phyloP scores from a whole-genome alignment of 2,888 invertebrate genomes.

The Calameuta idolon region DNA sequence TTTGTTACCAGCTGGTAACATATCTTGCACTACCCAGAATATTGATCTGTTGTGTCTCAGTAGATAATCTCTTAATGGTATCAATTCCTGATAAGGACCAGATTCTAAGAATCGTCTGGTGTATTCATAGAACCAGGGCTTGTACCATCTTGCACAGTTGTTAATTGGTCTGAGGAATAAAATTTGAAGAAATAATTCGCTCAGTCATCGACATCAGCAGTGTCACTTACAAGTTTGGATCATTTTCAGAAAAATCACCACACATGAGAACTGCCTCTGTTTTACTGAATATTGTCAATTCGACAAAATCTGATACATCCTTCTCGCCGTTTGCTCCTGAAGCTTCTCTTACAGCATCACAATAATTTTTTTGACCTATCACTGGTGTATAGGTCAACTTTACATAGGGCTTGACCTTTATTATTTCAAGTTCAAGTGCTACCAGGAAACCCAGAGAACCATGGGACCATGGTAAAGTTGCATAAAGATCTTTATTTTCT shows the following conservation, averaged over 20 bases:
- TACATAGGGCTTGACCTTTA: slow-evolving; percentile 75
- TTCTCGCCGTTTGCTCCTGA: slow-evolving; percentile 71
- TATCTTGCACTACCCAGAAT: slow-evolving; percentile 80
- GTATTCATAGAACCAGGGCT: slow-evolving; percentile 80
- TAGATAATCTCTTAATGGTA: slow-evolving; percentile 75
- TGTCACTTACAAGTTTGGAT: slow-evolving; percentile 61
- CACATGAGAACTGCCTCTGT: slow-evolving; percentile 76
- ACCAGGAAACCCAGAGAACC: slow-evolving; percentile 77
- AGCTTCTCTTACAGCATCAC: slow-evolving; percentile 72
- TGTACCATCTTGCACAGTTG: slow-evolving; percentile 74
- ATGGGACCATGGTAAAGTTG: slow-evolving; percentile 76
- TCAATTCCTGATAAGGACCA: slow-evolving; percentile 71
- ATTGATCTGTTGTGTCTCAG: slow-evolving; percentile 77
- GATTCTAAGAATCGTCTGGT: slow-evolving; percentile 71
- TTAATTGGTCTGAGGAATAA: slow-evolving; percentile 63
- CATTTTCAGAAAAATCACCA: slow-evolving; percentile 75
- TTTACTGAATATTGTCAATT: slow-evolving; percentile 75
- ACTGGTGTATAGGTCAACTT: slow-evolving; percentile 76
- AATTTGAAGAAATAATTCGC: background rate
- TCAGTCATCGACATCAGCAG: background rate
- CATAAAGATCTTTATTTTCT: slow-evolving; percentile 72
- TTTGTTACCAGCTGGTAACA: slow-evolving; percentile 79
- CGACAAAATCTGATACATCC: slow-evolving; percentile 73
- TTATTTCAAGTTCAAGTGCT: slow-evolving; percentile 74
- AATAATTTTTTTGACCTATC: slow-evolving; percentile 74